These are phyloP conservation scores for Orchesellides sinensis DNA, from an alignment of 2,888 invertebrate species.

Conservation along the genomic window DNA sequence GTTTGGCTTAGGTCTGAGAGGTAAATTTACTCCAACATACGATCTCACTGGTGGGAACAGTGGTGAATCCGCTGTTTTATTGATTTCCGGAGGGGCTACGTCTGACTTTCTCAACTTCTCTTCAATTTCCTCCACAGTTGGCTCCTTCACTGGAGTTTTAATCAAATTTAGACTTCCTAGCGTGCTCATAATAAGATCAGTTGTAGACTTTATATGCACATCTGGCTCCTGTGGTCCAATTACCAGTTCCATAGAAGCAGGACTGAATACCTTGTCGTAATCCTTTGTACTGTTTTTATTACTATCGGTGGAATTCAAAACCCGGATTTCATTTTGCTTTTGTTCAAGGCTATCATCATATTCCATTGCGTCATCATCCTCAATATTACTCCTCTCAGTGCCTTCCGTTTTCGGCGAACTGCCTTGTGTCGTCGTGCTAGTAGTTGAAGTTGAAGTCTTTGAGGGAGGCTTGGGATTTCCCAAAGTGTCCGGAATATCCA, in stretches of 20 bases:
- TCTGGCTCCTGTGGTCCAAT: conserved; percentile 59
- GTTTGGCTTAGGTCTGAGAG: conserved; percentile 82
- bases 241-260: conserved; percentile 40
- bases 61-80: conserved; percentile 47
- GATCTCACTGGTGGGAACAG: conserved; percentile 83
- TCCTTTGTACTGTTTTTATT: conserved; percentile 14
- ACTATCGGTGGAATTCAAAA: background rate
- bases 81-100: conserved; percentile 4
- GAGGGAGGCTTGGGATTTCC: conserved; percentile 19
- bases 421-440: conserved; percentile 1
- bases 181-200: conserved; percentile 72
- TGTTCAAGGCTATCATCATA: conserved; percentile 37
- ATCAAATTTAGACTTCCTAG: conserved; percentile 72
- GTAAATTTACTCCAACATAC: conserved; percentile 86
- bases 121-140: conserved; percentile 42
- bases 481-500: conserved; percentile 71
- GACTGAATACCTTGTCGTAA: conserved; percentile 41
- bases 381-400: conserved; percentile 13
- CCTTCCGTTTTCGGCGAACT: conserved; percentile 8
- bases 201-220: conserved; percentile 63
- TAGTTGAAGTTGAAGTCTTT: background rate
- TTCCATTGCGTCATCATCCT: conserved; percentile 3
- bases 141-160: conserved; percentile 49
- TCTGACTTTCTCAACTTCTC: conserved; percentile 50
- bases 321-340: conserved; percentile 28